Conservation (phyloP, 2,888 invertebrate species). For the Anarsia innoxiella region DNA sequence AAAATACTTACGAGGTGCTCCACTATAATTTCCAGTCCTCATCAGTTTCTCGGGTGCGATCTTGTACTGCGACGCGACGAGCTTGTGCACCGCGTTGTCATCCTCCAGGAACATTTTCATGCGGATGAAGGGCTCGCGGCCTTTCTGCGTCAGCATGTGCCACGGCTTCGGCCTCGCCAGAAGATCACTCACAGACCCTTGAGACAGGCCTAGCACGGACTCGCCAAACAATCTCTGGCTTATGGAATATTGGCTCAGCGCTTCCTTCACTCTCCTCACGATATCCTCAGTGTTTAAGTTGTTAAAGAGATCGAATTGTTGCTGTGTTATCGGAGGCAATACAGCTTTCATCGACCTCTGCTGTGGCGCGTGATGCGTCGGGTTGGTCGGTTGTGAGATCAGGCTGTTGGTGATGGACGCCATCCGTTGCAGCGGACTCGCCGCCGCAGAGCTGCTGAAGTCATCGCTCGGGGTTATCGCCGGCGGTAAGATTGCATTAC, state of each 20-base stretch:
- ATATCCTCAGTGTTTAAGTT: conserved; percentile 99
- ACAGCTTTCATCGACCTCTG: conserved; percentile 96
- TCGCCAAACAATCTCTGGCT: conserved; percentile 99
- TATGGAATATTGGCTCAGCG: conserved; percentile 95
- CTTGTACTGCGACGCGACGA: conserved; percentile 98
- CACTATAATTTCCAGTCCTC: conserved; percentile 95
- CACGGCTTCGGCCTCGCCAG: conserved; percentile 98
- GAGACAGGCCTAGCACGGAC: conserved; percentile 95
- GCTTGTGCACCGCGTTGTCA: conserved; percentile 94
- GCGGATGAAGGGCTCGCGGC: conserved; percentile 96
- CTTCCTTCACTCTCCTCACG: conserved; percentile 96
- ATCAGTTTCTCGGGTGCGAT: conserved; percentile 98
- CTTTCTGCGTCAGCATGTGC: conserved; percentile 99
- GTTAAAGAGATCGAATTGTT: conserved; percentile 98
- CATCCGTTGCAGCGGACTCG: conserved; percentile 97
- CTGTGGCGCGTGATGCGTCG: conserved; percentile 87
- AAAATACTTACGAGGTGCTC: conserved; percentile 83
- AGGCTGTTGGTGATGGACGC: conserved; percentile 98
- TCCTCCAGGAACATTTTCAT: conserved; percentile 99
- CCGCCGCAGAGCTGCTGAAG: conserved; percentile 86
- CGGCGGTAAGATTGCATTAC: conserved; percentile 90
- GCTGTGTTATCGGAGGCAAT: conserved; percentile 97
- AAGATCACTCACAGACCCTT: conserved; percentile 98
- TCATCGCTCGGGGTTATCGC: conserved; percentile 88
- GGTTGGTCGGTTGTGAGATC: conserved; percentile 91